Percentiles rank a stretch among this genome's conserved stretches.
These are phyloP conservation scores for Eulemur rubriventer DNA, from an alignment of 2,797 vertebrate genomes.

Conservation along the genomic window DNA sequence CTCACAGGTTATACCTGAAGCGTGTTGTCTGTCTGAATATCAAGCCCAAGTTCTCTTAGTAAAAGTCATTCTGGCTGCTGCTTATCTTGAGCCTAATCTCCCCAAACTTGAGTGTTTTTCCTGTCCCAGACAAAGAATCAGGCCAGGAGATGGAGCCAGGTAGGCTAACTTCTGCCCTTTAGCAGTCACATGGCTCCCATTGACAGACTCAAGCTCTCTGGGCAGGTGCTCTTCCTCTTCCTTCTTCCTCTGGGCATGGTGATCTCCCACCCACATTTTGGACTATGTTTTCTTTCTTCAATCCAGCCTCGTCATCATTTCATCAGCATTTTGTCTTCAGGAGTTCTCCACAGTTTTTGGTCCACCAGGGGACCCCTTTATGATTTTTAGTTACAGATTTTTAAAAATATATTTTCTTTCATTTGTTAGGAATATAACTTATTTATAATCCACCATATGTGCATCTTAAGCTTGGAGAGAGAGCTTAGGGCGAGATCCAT, in stretches of 20 bases:
- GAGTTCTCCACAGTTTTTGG: not conserved
- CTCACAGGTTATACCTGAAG: not conserved
- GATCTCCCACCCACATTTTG: not conserved
- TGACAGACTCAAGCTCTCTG: not conserved
- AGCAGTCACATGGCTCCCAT: rapidly evolving
- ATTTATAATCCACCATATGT: constrained; percentile 48
- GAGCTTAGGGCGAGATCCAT: not conserved
- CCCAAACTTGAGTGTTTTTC: not conserved
- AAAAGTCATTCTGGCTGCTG: not conserved
- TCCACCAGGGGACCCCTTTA: not conserved
- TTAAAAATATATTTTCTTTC: not conserved
- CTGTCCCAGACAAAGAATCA: not conserved
- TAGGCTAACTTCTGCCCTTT: not conserved
- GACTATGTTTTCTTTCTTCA: not conserved
- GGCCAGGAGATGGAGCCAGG: not conserved
- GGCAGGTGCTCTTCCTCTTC: no score
- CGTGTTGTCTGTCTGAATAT: not conserved
- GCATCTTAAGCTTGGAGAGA: not conserved
- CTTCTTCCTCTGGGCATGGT: not conserved
- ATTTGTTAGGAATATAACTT: constrained; percentile 25
- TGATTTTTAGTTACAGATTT: constrained; percentile 23
- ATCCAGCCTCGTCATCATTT: not conserved
- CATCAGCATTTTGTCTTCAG: not conserved
- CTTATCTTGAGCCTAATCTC: not conserved
- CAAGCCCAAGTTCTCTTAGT: not conserved